A percentile compares a stretch with the other conserved stretches of the same genome.
These are phyloP conservation scores for Dipodomys stephensi DNA, from an alignment of 2,113 vertebrate species.

Conservation along the genomic window DNA sequence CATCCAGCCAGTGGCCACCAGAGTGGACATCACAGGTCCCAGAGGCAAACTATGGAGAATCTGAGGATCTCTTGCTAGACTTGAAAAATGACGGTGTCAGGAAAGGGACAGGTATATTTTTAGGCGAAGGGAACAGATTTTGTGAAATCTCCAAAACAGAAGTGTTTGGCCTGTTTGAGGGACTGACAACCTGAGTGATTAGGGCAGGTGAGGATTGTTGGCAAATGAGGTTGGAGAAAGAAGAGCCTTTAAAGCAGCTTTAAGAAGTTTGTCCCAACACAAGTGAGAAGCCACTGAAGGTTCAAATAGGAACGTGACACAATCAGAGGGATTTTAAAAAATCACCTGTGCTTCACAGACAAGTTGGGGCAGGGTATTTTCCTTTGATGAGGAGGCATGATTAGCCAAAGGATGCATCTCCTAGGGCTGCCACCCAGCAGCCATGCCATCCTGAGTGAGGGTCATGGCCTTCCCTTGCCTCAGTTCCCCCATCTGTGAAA, in stretches of 20 bases:
- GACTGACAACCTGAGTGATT: background rate
- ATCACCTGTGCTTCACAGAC: background rate
- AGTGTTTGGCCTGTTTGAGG: background rate
- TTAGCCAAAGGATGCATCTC: background rate
- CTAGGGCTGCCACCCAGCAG: background rate
- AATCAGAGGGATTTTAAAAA: background rate
- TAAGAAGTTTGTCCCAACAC: background rate
- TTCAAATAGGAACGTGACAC: background rate
- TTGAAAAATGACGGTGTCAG: background rate
- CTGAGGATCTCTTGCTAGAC: background rate
- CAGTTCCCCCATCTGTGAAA: conserved; percentile 40
- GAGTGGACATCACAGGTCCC: background rate
- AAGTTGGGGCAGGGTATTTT: background rate
- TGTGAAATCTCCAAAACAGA: background rate
- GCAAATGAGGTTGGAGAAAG: background rate
- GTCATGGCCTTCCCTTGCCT: background rate
- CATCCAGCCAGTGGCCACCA: background rate
- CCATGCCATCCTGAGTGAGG: background rate
- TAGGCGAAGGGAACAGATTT: background rate
- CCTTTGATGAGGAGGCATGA: background rate
- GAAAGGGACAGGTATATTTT: background rate
- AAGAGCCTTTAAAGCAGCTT: background rate
- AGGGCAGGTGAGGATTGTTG: background rate
- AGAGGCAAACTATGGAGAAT: background rate
- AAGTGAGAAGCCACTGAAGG: background rate